A percentile compares a stretch with the other conserved stretches of the same genome.
Evolutionary conservation across 2,797 vertebrate genomes (phyloP).

Genomic region (Corythornis leucogaster): DNA sequence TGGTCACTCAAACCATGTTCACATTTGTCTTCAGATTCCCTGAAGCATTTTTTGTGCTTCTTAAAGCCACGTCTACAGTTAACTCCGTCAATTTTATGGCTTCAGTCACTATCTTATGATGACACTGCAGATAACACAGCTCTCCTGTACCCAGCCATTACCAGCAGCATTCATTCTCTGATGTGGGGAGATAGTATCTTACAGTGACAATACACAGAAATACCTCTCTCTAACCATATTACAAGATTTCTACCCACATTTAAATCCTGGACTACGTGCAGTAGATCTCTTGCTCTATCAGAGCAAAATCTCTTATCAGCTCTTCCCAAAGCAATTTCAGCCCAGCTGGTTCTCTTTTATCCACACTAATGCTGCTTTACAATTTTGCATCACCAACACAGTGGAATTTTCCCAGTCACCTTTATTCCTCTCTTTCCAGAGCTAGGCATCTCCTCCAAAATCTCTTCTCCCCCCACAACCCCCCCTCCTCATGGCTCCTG

Average conservation of each 20-base stretch:
- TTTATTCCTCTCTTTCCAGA: conserved; percentile 11
- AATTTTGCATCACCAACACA: conserved; percentile 17
- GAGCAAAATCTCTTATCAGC: conserved; percentile 53
- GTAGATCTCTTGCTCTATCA: background rate
- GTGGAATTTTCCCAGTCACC: conserved; percentile 57
- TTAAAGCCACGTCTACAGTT: background rate
- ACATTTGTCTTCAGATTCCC: background rate
- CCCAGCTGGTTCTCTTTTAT: conserved; percentile 62
- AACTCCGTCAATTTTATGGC: background rate
- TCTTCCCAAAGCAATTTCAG: conserved; percentile 51
- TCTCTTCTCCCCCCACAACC: background rate
- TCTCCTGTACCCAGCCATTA: background rate
- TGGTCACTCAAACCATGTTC: background rate
- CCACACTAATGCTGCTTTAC: conserved; percentile 62
- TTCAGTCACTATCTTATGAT: background rate
- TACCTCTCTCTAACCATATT: background rate
- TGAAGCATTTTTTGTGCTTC: background rate
- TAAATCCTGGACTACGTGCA: conserved; percentile 32
- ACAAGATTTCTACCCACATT: background rate
- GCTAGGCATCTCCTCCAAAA: background rate
- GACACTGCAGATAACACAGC: background rate
- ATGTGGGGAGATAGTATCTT: background rate
- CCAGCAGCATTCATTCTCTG: background rate
- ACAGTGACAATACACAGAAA: background rate
- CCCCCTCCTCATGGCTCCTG: fast-evolving